These are phyloP conservation scores for Athene noctua DNA, from an alignment of 2,113 vertebrate genomes.

Conservation along the genomic window DNA sequence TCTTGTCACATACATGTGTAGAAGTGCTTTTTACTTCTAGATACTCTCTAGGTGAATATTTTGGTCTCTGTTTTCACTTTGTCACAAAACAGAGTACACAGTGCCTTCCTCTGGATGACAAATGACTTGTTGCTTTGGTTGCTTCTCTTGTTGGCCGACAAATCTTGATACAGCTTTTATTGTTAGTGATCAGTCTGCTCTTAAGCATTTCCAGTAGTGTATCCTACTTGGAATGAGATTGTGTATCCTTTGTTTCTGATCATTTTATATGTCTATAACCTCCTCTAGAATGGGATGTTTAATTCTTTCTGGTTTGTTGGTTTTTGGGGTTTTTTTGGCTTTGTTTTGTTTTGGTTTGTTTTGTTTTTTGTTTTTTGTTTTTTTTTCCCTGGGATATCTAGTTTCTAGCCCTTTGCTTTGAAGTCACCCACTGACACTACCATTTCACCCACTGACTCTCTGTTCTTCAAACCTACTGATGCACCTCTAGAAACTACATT, in stretches of 20 bases:
- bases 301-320: not conserved
- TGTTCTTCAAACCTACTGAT: not conserved
- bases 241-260: not conserved
- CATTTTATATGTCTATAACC: not conserved
- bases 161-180: not conserved
- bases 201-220: not conserved
- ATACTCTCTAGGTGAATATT: not conserved
- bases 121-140: not conserved
- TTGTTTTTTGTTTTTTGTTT: too few species aligned
- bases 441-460: not conserved
- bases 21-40: not conserved
- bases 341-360: too few species aligned
- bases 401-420: not conserved
- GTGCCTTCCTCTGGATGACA: not conserved
- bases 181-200: not conserved
- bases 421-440: not conserved
- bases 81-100: not conserved
- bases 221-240: not conserved
- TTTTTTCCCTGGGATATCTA: not conserved
- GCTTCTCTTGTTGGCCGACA: not conserved
- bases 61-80: not conserved
- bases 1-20: not conserved
- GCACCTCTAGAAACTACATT: not conserved
- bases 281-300: not conserved
- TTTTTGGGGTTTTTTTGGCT: too few species aligned